Base-by-base conservation (phyloP, 1,140 invertebrate species). In the Zaprionus ghesquierei region DNA sequence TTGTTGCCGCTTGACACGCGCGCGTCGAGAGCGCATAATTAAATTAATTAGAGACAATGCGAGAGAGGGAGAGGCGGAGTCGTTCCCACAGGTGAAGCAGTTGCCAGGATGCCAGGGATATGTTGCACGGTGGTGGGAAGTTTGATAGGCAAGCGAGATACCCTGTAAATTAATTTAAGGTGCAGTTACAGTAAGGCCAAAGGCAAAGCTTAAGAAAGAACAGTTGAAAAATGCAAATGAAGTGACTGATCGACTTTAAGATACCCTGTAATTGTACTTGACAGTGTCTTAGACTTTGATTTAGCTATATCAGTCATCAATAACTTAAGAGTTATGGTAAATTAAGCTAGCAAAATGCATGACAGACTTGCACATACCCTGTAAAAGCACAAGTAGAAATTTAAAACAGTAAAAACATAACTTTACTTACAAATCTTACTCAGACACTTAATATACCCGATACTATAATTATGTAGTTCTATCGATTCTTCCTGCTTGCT, bases 1-100 rank as follows among this genome's bases (percentile, higher is more conserved):
- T 33, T 69, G 75, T 41, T 46, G 74, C 60, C 68, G 73, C 72
- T 82, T 89, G 82, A 87, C 82, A 87, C 81, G 82, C 81, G 82
- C 79, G 66, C 77, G 72, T 84, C 79, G 73, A 87, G 76, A 74
- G 76, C 69, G 74, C 79, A 81, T 87, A 87, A 89, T 87, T 89
- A 89, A 87, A 80, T 89, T 87, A 87, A 87, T 89, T 87, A 82
- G 76, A 77, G 84, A n/a, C n/a, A n/a, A n/a, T n/a, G n/a, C n/a
- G n/a, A n/a, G n/a, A n/a, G n/a, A n/a, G n/a, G n/a, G n/a, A n/a
- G n/a, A n/a, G n/a, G n/a, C n/a, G n/a, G n/a, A 79, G 76, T 46
- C 54, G 75, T 77, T 89, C 79, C 84, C 82, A 87, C 82, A 87
- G 82, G 82, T 87, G 87, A 82, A 58, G 64, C 66, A 70, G 58